These are phyloP conservation scores for Actinia equina DNA, from an alignment of 64 coral and sea anemone genomes.

Conservation along the genomic window DNA sequence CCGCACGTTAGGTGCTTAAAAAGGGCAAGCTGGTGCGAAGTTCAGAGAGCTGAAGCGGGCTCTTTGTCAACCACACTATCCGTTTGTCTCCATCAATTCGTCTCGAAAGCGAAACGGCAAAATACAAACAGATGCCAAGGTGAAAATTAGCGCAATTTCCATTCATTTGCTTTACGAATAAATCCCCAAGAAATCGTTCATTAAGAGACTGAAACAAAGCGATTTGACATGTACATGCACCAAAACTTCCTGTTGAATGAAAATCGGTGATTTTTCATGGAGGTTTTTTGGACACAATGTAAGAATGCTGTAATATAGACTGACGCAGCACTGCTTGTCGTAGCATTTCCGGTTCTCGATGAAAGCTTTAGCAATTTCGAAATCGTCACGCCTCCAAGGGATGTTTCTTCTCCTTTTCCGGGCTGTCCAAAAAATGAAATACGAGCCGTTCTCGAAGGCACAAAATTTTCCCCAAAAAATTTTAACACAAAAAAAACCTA, in stretches of 20 bases:
- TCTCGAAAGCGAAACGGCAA: not conserved
- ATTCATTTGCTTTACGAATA: not conserved
- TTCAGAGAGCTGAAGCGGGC: not conserved
- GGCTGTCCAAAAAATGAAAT: not conserved
- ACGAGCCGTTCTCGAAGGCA: not conserved
- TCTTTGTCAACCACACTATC: not conserved
- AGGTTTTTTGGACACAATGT: not conserved
- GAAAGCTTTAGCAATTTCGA: constrained; percentile 8
- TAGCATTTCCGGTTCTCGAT: not conserved
- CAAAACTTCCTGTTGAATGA: not conserved
- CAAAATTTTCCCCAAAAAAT: not conserved
- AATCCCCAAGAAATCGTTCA: not conserved
- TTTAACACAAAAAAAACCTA: not conserved
- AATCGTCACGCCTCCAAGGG: not conserved
- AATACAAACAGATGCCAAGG: not conserved
- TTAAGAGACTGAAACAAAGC: not conserved
- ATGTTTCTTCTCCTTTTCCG: not conserved
- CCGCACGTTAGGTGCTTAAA: not conserved
- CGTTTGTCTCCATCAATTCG: not conserved
- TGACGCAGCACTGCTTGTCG: not conserved
- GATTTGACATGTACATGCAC: not conserved
- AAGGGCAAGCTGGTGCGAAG: not conserved
- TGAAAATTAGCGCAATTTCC: not conserved
- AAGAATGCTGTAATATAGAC: not conserved
- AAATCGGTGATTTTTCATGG: not conserved